phyloP scores from a whole-genome alignment of 2,797 vertebrate genomes.

The Eleutherodactylus coqui region DNA sequence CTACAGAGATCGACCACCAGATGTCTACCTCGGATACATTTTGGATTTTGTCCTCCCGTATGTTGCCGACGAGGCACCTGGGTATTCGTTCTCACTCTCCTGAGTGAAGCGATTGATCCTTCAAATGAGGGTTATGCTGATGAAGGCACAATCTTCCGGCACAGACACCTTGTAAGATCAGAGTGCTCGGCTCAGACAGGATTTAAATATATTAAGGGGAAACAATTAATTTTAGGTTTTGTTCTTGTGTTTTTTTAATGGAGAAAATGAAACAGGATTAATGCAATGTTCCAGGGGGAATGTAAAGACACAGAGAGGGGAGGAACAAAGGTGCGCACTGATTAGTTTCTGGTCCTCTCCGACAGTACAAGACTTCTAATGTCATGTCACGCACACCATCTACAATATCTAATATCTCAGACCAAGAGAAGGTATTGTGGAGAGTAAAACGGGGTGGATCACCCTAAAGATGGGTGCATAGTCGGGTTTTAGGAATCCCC shows the following conservation, averaged over 20 bases:
- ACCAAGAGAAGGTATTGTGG: too few species aligned
- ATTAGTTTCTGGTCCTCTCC: neutral
- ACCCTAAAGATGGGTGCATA: too few species aligned
- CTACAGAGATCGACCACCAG: neutral
- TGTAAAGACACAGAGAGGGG: neutral
- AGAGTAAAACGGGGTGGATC: too few species aligned
- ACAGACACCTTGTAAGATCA: slow-evolving; percentile 11
- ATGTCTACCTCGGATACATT: neutral
- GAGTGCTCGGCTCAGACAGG: slow-evolving; percentile 30
- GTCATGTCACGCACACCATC: neutral
- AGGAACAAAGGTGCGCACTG: neutral
- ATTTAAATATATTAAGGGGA: slow-evolving; percentile 45
- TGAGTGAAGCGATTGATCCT: neutral
- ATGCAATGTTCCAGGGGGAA: neutral
- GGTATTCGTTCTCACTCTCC: neutral
- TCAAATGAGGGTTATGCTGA: neutral
- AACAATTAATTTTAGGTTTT: slow-evolving; percentile 35
- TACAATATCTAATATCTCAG: neutral
- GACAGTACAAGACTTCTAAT: neutral
- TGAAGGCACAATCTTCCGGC: neutral
- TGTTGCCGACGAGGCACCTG: neutral
- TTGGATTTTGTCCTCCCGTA: neutral
- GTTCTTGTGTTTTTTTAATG: slow-evolving; percentile 5
- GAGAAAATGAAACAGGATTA: neutral
- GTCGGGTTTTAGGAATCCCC: too few species aligned